Conservation (phyloP, 2,797 vertebrate genomes). For the Liparis tanakae region DNA sequence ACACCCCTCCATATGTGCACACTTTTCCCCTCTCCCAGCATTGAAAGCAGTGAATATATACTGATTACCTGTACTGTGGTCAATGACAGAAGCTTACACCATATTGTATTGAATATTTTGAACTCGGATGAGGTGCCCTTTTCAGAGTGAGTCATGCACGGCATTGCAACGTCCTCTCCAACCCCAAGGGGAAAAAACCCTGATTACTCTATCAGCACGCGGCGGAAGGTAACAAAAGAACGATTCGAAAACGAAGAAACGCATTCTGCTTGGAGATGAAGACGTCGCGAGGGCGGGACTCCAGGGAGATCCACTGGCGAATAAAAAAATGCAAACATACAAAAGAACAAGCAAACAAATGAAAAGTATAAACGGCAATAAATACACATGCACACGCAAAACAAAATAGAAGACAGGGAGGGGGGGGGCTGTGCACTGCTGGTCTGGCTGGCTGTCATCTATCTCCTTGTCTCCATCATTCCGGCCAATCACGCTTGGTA, state of each 20-base stretch:
- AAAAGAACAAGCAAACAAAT: not conserved
- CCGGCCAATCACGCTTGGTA: not conserved
- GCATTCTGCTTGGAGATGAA: not conserved
- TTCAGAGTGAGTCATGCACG: slow-evolving; percentile 55
- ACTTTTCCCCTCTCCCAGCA: slow-evolving; percentile 19
- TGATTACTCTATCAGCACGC: slow-evolving; percentile 43
- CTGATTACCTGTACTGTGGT: slow-evolving; percentile 51
- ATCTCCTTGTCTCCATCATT: not conserved
- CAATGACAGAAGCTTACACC: slow-evolving; percentile 45
- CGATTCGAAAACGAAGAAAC: not conserved
- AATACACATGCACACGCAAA: not conserved
- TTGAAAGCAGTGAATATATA: slow-evolving; percentile 56
- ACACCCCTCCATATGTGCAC: slow-evolving; percentile 3
- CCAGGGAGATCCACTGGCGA: no score
- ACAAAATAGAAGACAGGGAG: no score
- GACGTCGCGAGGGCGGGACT: not conserved
- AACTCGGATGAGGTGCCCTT: slow-evolving; percentile 57
- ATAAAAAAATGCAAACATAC: not conserved
- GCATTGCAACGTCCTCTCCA: slow-evolving; percentile 48
- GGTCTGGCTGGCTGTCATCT: not conserved
- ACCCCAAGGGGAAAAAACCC: slow-evolving; percentile 18
- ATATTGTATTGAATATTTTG: slow-evolving; percentile 56
- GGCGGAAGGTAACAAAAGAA: slow-evolving; percentile 30
- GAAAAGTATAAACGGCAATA: not conserved
- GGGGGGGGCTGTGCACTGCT: not conserved